These are phyloP conservation scores for Corythaixoides concolor DNA, from an alignment of 2,113 vertebrate genomes.

Conservation along the genomic window DNA sequence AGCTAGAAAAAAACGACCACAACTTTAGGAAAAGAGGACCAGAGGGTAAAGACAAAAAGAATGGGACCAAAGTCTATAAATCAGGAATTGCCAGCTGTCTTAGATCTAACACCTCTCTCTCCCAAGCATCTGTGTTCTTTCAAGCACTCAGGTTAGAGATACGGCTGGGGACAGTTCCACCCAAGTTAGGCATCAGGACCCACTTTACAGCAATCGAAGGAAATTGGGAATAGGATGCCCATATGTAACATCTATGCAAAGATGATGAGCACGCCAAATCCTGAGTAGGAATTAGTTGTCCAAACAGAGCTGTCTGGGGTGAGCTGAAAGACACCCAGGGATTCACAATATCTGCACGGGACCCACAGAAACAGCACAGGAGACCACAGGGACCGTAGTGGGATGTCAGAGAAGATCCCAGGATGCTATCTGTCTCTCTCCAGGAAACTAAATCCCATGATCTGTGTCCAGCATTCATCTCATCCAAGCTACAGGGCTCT, in stretches of 20 bases:
- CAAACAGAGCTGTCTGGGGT: background rate
- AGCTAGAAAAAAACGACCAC: background rate
- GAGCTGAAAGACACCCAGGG: background rate
- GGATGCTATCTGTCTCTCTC: background rate
- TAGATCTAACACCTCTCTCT: background rate
- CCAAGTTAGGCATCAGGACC: background rate
- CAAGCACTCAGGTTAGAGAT: background rate
- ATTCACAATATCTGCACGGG: rapidly evolving
- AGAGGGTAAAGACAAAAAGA: background rate
- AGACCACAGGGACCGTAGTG: background rate
- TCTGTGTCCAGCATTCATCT: background rate
- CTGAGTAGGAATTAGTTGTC: background rate
- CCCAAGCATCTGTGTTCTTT: background rate
- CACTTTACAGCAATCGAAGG: rapidly evolving
- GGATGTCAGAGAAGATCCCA: background rate
- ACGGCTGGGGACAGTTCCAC: background rate
- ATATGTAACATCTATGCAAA: background rate
- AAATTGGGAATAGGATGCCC: background rate
- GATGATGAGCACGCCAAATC: background rate
- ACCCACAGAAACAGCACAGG: background rate
- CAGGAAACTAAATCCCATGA: background rate
- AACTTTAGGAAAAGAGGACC: background rate
- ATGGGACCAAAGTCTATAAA: background rate
- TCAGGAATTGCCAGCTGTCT: background rate
- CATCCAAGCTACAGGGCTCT: background rate